A percentile compares a stretch with the other conserved stretches of the same genome.
Conservation (phyloP, 2,888 invertebrate genomes). For the Xylocampa areola region DNA sequence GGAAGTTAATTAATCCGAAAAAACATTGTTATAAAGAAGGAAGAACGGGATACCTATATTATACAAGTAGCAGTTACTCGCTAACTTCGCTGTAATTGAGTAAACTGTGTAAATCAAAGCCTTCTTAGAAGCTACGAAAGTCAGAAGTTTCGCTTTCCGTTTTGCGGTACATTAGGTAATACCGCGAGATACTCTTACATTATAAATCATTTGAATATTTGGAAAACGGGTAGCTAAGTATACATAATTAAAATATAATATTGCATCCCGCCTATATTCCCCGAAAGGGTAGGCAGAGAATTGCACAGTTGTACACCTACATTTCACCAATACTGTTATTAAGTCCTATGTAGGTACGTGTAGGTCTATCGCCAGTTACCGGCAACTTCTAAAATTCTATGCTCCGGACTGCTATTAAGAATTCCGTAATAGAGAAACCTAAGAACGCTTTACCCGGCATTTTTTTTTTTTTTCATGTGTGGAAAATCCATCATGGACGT, state of each 20-base stretch:
- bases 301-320: too few relatives aligned
- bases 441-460: too few relatives aligned
- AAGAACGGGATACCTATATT: conserved; percentile 2
- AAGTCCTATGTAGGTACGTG: too few relatives aligned
- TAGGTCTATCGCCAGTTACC: too few relatives aligned
- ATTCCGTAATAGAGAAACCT: too few relatives aligned
- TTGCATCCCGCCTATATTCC: too few relatives aligned
- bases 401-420: too few relatives aligned
- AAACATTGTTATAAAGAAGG: neutral
- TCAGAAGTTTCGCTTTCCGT: conserved; percentile 44
- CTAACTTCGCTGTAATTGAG: conserved; percentile 48
- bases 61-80: conserved; percentile 23
- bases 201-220: conserved; percentile 30
- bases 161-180: conserved; percentile 50
- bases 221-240: conserved; percentile 4
- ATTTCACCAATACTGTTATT: too few relatives aligned
- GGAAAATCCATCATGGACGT: too few relatives aligned
- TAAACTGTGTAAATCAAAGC: conserved; percentile 50
- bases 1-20: neutral
- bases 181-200: conserved; percentile 25
- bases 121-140: conserved; percentile 26
- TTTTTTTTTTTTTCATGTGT: too few relatives aligned
- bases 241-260: too few relatives aligned
- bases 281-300: neutral
- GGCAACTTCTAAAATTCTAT: too few relatives aligned